Conservation (phyloP, 2,797 vertebrate genomes). For the Nannoperca obscura region DNA sequence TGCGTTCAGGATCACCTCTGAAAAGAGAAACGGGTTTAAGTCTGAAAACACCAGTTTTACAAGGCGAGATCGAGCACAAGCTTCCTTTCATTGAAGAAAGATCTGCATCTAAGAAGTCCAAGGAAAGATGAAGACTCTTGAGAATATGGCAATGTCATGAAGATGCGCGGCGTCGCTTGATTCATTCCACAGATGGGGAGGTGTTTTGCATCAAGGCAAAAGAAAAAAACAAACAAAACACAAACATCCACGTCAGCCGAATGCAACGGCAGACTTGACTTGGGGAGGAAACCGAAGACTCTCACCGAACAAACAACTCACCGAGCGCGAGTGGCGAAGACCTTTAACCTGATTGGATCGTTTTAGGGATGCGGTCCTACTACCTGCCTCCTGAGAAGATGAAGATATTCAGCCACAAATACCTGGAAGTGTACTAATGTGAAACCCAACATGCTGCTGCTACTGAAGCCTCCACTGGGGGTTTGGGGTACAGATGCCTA, state of each 20-base stretch:
- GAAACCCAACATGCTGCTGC: slow-evolving; percentile 15
- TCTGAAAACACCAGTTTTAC: slow-evolving; percentile 32
- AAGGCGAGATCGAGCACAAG: slow-evolving; percentile 39
- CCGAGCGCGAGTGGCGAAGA: slow-evolving; percentile 84
- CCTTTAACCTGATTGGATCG: slow-evolving; percentile 87
- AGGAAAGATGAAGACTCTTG: slow-evolving; percentile 46
- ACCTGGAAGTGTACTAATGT: slow-evolving; percentile 31
- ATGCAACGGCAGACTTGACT: slow-evolving; percentile 66
- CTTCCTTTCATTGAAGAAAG: slow-evolving; percentile 31
- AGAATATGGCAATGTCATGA: slow-evolving; percentile 66
- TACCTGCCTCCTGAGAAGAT: slow-evolving; percentile 85
- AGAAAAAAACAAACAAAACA: slow-evolving; percentile 21
- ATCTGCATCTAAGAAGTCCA: slow-evolving; percentile 37
- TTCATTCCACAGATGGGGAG: slow-evolving; percentile 72
- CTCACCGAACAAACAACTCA: slow-evolving; percentile 73
- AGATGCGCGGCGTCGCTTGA: slow-evolving; percentile 60
- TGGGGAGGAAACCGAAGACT: slow-evolving; percentile 35
- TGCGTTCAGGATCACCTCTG: slow-evolving; percentile 62
- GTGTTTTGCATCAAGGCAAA: slow-evolving; percentile 52
- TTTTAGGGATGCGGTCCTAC: slow-evolving; percentile 83
- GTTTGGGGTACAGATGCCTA: background rate
- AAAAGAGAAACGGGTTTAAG: slow-evolving; percentile 38
- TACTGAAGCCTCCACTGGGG: background rate
- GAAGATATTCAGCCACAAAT: slow-evolving; percentile 74
- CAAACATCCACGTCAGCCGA: slow-evolving; percentile 69